phyloP scores from a whole-genome alignment of 2,113 vertebrate species.

The Heterocephalus glaber region DNA sequence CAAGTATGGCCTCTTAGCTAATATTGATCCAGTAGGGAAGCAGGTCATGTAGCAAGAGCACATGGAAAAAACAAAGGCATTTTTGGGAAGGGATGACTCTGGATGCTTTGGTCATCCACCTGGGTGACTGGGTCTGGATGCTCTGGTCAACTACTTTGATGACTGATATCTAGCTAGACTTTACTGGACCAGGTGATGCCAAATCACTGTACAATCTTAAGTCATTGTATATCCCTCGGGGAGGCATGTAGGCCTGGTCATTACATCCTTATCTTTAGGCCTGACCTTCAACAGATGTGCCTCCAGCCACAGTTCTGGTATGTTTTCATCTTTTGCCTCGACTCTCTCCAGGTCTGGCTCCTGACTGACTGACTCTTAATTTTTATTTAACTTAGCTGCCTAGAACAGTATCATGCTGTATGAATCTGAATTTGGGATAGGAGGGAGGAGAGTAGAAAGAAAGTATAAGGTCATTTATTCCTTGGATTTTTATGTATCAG shows the following conservation, averaged over 20 bases:
- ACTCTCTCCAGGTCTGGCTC: background rate
- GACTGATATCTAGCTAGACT: background rate
- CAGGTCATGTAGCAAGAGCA: background rate
- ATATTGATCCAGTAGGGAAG: background rate
- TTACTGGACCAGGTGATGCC: background rate
- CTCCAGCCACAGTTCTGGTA: background rate
- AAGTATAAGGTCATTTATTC: background rate
- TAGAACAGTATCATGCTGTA: background rate
- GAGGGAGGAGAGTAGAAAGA: background rate
- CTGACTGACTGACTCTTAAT: background rate
- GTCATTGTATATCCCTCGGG: background rate
- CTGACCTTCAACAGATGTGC: background rate
- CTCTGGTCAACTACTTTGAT: background rate
- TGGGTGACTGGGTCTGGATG: background rate
- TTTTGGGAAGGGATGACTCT: background rate
- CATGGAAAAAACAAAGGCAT: background rate
- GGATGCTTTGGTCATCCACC: background rate
- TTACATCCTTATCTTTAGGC: background rate
- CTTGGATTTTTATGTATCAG: background rate
- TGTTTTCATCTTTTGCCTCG: background rate
- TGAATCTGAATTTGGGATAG: background rate
- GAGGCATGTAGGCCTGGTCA: background rate
- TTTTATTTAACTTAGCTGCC: background rate
- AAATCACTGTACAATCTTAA: background rate
- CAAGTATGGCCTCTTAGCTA: background rate